phyloP scores from a whole-genome alignment of 2,797 vertebrate genomes.

The Menidia menidia region DNA sequence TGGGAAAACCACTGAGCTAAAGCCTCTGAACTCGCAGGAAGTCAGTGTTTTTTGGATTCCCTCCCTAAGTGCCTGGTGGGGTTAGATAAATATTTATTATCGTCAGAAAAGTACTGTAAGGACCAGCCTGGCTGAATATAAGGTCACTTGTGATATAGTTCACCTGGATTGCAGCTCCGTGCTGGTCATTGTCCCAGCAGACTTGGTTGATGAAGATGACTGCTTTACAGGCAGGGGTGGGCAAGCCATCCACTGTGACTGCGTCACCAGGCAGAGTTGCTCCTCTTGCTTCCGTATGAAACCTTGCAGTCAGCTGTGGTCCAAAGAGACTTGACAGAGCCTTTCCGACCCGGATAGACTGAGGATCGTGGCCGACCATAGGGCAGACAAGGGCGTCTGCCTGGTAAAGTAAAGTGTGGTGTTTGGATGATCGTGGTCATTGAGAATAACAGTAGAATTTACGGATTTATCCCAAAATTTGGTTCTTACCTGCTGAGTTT shows the following conservation, averaged over 20 bases:
- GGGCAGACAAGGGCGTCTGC: slow-evolving; percentile 66
- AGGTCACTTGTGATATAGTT: background rate
- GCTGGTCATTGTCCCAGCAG: slow-evolving; percentile 49
- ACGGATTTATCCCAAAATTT: background rate
- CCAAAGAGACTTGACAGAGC: slow-evolving; percentile 27
- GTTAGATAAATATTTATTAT: background rate
- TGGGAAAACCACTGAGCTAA: slow-evolving; percentile 69
- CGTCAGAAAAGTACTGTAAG: background rate
- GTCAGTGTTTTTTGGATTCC: slow-evolving; percentile 46
- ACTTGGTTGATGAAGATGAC: slow-evolving; percentile 65
- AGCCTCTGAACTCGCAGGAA: slow-evolving; percentile 48
- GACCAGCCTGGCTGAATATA: background rate
- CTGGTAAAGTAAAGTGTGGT: slow-evolving; percentile 13
- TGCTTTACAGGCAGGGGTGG: slow-evolving; percentile 23
- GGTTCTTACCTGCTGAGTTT: slow-evolving; percentile 66
- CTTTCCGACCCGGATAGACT: slow-evolving; percentile 56
- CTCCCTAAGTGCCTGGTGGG: slow-evolving; percentile 57
- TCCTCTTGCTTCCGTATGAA: slow-evolving; percentile 29
- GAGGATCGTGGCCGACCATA: slow-evolving; percentile 57
- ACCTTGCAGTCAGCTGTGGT: slow-evolving; percentile 36
- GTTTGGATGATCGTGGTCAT: background rate
- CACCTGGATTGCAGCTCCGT: slow-evolving; percentile 59
- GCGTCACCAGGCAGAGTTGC: slow-evolving; percentile 35
- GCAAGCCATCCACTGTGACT: slow-evolving; percentile 46
- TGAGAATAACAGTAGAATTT: background rate